Evolutionary conservation across 2,888 invertebrate species (phyloP).

Genomic region (Catocala fraxini): DNA sequence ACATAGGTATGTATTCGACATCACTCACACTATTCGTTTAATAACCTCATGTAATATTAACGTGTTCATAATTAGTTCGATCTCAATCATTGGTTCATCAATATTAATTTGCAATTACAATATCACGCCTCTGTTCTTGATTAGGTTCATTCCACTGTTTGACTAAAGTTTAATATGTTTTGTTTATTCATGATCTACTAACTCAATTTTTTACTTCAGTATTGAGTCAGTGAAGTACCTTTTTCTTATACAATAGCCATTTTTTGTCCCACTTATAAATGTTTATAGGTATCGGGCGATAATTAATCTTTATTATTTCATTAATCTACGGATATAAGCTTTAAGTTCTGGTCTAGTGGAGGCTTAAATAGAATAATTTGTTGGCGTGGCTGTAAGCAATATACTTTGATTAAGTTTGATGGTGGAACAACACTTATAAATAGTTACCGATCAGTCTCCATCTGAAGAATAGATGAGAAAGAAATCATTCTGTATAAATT

Average conservation of each 20-base stretch:
- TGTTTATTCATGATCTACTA: constrained; percentile 46
- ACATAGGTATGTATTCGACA: constrained; percentile 23
- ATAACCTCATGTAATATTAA: constrained; percentile 67
- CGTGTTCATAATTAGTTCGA: constrained; percentile 59
- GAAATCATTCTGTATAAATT: constrained; percentile 21
- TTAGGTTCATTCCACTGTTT: constrained; percentile 48
- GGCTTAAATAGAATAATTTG: constrained; percentile 34
- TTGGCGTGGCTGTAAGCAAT: constrained; percentile 36
- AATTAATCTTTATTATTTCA: constrained; percentile 45
- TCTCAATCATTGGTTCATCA: constrained; percentile 62
- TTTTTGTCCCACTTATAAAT: constrained; percentile 40
- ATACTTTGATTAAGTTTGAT: constrained; percentile 29
- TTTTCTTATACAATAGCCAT: neutral
- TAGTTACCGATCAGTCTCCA: constrained; percentile 23
- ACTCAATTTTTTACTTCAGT: constrained; percentile 35
- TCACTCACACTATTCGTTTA: constrained; percentile 41
- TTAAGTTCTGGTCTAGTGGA: constrained; percentile 47
- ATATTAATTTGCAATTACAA: constrained; percentile 75
- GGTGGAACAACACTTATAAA: constrained; percentile 15
- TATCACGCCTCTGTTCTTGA: constrained; percentile 53
- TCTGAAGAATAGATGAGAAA: constrained; percentile 16
- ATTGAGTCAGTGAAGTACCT: constrained; percentile 24
- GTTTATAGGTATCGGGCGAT: constrained; percentile 41
- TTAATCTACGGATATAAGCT: constrained; percentile 36
- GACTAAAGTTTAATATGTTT: constrained; percentile 54